These are phyloP conservation scores for Ernsta delagoae DNA, from an alignment of 2,888 invertebrate genomes.

Conservation along the genomic window DNA sequence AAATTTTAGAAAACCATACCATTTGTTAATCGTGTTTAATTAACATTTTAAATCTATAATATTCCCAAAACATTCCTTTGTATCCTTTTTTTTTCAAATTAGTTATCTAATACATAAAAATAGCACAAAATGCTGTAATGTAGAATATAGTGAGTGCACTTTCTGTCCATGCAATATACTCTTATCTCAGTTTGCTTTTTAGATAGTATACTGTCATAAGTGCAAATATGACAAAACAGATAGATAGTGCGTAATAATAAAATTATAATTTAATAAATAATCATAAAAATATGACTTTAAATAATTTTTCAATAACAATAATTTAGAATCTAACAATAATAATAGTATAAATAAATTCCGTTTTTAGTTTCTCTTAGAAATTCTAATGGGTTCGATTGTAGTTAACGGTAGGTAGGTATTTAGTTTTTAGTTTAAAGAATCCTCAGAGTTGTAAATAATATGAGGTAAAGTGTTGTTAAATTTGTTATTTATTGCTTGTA, in stretches of 20 bases:
- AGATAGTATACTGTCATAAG: not conserved
- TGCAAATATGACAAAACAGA: not conserved
- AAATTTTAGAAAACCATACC: not conserved
- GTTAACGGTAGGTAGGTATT: not conserved
- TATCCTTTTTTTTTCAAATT: not conserved
- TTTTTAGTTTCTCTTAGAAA: not conserved
- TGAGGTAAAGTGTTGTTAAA: constrained; percentile 72
- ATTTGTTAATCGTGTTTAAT: not conserved
- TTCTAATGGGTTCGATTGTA: too few relatives aligned
- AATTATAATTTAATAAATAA: not conserved
- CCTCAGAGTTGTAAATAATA: constrained; percentile 60
- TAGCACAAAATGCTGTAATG: not conserved
- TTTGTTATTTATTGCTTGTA: constrained; percentile 81
- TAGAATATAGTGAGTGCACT: not conserved
- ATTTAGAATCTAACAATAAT: too few relatives aligned
- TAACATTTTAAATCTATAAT: too few relatives aligned
- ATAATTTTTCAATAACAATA: too few relatives aligned
- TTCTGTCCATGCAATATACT: not conserved
- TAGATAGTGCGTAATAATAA: not conserved
- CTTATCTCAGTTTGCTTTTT: too few relatives aligned
- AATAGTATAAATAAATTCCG: not conserved
- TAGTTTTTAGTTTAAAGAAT: constrained; percentile 37
- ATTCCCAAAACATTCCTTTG: constrained; percentile 31
- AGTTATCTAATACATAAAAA: constrained; percentile 2
- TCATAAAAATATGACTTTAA: not conserved